Conservation (phyloP, 2,888 invertebrate species). For the Thecocarcelia acutangulata region DNA sequence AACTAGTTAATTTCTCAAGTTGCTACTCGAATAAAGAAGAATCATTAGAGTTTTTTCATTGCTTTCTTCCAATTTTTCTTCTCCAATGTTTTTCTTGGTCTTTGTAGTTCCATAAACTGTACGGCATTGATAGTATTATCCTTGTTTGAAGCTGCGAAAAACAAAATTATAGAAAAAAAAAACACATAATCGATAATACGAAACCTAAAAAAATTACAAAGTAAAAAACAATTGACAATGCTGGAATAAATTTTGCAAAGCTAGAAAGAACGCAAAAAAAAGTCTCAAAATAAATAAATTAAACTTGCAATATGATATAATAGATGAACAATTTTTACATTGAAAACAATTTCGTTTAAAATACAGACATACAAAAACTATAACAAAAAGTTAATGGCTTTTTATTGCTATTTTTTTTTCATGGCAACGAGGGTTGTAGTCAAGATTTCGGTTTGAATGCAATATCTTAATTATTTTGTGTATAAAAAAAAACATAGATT, state of each 20-base stretch:
- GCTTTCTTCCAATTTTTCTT: too few relatives aligned
- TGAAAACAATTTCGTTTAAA: slow-evolving; percentile 3
- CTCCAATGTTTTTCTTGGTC: too few relatives aligned
- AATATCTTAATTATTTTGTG: too few relatives aligned
- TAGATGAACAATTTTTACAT: not conserved
- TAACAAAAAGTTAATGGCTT: not conserved
- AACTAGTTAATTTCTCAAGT: too few relatives aligned
- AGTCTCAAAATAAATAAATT: slow-evolving; percentile 10
- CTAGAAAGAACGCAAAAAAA: too few relatives aligned
- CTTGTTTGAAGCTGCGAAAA: not conserved
- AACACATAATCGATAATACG: slow-evolving; percentile 43
- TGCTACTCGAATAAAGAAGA: too few relatives aligned
- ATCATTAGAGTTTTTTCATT: too few relatives aligned
- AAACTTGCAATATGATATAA: not conserved
- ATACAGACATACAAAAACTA: slow-evolving; percentile 8
- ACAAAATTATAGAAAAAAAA: slow-evolving; percentile 1
- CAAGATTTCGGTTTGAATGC: too few relatives aligned
- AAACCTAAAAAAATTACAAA: slow-evolving; percentile 35
- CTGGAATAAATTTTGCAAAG: slow-evolving; percentile 26
- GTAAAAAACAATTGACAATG: slow-evolving; percentile 24
- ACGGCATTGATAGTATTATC: too few relatives aligned
- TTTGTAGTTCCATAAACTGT: too few relatives aligned
- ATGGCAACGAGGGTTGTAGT: slow-evolving; percentile 15
- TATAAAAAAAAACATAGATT: too few relatives aligned
- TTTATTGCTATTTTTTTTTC: not conserved